These are phyloP conservation scores for Chiloscyllium punctatum DNA, from an alignment of 2,797 vertebrate genomes.

Conservation along the genomic window DNA sequence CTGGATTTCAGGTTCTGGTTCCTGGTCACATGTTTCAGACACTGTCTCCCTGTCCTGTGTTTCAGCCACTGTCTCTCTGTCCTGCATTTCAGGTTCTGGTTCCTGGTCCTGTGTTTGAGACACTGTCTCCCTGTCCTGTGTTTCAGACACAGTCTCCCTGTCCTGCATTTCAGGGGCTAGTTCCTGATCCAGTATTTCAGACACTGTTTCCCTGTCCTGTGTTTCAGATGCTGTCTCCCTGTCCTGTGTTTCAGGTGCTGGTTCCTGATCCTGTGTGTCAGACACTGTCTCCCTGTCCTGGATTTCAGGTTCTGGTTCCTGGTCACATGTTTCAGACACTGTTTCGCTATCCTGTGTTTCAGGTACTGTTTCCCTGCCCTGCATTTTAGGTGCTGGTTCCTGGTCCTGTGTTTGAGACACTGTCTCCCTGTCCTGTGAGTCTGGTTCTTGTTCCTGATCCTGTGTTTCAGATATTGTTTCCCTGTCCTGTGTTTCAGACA, in stretches of 20 bases:
- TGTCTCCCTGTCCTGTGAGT: fast-evolving
- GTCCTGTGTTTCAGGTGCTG: slow-evolving; percentile 9
- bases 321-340: not conserved
- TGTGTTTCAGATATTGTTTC: not conserved
- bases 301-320: not conserved
- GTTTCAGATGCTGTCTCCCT: slow-evolving; percentile 12
- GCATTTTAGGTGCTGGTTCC: no score
- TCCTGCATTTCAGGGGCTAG: no score
- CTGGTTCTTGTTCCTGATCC: not conserved
- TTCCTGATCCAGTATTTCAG: slow-evolving; percentile 24
- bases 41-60: slow-evolving; percentile 39
- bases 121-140: not conserved
- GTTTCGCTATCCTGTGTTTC: slow-evolving; percentile 40
- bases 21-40: not conserved
- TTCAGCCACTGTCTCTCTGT: not conserved
- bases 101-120: not conserved
- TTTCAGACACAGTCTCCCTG: not conserved
- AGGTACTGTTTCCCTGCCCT: not conserved
- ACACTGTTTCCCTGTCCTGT: not conserved
- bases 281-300: not conserved
- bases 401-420: not conserved
- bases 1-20: not conserved
- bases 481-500: no score
- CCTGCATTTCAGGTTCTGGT: no score
- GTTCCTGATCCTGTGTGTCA: not conserved